These are phyloP conservation scores for rabbit (Oryctolagus cuniculus) DNA, from an alignment of 2,113 vertebrate species.

Conservation along the genomic window DNA sequence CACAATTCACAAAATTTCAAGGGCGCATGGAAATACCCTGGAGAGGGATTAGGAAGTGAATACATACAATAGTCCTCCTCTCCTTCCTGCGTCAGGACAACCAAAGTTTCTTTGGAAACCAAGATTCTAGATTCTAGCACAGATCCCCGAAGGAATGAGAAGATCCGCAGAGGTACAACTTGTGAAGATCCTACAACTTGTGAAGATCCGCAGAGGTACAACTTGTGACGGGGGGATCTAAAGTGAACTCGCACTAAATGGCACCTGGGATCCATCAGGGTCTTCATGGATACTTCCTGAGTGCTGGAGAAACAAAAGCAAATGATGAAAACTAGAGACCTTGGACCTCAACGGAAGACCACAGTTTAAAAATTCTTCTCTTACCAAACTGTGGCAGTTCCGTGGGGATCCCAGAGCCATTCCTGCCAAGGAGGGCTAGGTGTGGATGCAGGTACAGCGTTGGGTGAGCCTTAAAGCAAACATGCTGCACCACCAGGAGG, in stretches of 20 bases:
- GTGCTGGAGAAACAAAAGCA: slow-evolving; percentile 22
- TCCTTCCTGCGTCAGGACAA: not conserved
- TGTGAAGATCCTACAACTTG: too few relatives aligned
- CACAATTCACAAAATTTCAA: slow-evolving; percentile 52
- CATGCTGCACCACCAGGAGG: not conserved
- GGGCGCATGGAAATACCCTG: slow-evolving; percentile 20
- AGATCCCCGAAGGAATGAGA: slow-evolving; percentile 19
- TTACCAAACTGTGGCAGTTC: not conserved
- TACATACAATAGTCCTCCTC: not conserved
- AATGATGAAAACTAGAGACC: not conserved
- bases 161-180: not conserved
- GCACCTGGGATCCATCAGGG: not conserved
- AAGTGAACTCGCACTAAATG: slow-evolving; percentile 21
- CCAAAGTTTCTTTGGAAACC: slow-evolving; percentile 2
- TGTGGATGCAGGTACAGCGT: not conserved
- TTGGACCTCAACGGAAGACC: not conserved
- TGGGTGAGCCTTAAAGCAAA: slow-evolving; percentile 1
- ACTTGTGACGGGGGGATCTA: not conserved
- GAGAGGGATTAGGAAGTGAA: slow-evolving; percentile 21
- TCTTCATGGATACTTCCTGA: not conserved
- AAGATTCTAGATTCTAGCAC: slow-evolving; percentile 21
- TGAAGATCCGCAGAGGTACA: not conserved
- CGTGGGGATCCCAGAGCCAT: not conserved
- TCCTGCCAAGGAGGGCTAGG: not conserved
- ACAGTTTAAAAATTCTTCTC: slow-evolving; percentile 3